Evolutionary conservation across 2,113 vertebrate species (phyloP).

Genomic region (Cebidichthys violaceus): DNA sequence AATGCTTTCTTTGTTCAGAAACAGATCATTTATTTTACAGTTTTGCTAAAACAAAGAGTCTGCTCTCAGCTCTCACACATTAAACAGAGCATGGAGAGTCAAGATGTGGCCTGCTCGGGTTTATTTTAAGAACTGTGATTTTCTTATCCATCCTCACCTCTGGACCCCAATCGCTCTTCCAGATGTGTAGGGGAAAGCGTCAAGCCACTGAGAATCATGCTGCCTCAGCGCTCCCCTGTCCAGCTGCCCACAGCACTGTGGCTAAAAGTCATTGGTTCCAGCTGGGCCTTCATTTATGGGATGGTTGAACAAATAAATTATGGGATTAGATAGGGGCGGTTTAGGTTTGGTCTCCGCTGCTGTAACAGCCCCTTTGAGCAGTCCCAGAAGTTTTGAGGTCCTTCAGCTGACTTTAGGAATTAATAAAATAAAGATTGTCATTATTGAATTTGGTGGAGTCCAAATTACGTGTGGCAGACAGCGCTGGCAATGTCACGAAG

Average conservation of each 20-base stretch:
- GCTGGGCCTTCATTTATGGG: conserved; percentile 96
- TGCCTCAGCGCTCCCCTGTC: conserved; percentile 93
- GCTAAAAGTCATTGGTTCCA: conserved; percentile 96
- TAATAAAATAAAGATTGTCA: conserved; percentile 43
- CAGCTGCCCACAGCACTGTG: conserved; percentile 89
- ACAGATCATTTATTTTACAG: conserved; percentile 18
- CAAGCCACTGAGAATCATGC: conserved; percentile 86
- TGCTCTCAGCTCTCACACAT: conserved; percentile 1
- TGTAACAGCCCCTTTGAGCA: conserved; percentile 33
- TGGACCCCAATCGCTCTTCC: conserved; percentile 91
- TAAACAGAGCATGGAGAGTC: conserved; percentile 22
- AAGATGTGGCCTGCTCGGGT: conserved; percentile 78
- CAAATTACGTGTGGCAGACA: conserved; percentile 14
- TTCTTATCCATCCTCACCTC: conserved; percentile 87
- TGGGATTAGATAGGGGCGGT: conserved; percentile 90
- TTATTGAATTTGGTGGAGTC: conserved; percentile 30
- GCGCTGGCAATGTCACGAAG: neutral
- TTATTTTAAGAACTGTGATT: conserved; percentile 89
- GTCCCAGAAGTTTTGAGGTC: conserved; percentile 40
- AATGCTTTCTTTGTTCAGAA: conserved; percentile 26
- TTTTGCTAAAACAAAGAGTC: neutral
- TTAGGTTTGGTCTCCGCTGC: conserved; percentile 84
- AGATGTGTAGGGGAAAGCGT: conserved; percentile 93
- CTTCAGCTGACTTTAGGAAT: conserved; percentile 45
- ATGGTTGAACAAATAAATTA: conserved; percentile 98